phyloP scores from a whole-genome alignment of 1,140 invertebrate species.

The Neomicropteryx cornuta region DNA sequence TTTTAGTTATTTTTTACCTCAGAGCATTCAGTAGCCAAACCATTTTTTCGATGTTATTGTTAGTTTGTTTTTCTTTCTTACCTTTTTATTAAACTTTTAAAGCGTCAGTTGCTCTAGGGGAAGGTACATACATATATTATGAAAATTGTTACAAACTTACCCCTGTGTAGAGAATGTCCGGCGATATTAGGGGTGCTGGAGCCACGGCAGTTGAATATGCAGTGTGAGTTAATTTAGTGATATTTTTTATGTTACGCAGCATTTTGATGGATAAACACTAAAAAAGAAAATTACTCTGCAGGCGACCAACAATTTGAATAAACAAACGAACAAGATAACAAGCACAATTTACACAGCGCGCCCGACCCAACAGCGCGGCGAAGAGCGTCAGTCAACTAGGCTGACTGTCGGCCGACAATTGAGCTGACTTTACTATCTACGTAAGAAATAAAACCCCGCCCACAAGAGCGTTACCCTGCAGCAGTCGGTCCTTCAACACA shows the following conservation, averaged over 20 bases:
- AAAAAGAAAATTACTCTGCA: too few relatives aligned
- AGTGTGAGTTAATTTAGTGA: slow-evolving; percentile 26
- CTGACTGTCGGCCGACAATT: too few relatives aligned
- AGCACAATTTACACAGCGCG: neutral
- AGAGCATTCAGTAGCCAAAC: neutral
- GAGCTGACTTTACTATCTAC: too few relatives aligned
- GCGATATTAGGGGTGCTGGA: slow-evolving; percentile 43
- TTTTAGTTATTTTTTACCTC: neutral
- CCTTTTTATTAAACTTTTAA: slow-evolving; percentile 4
- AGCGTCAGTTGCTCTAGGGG: slow-evolving; percentile 1
- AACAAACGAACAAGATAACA: slow-evolving; percentile 1
- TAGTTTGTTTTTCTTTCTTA: neutral
- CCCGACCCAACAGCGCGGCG: too few relatives aligned
- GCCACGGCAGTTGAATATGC: slow-evolving; percentile 37
- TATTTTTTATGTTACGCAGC: slow-evolving; percentile 29
- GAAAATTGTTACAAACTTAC: slow-evolving; percentile 34
- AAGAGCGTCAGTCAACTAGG: too few relatives aligned
- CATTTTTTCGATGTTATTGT: slow-evolving; percentile 1
- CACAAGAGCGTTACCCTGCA: too few relatives aligned
- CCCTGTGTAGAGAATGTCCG: slow-evolving; percentile 52
- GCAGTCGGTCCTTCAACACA: too few relatives aligned
- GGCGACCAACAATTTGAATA: neutral
- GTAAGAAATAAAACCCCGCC: too few relatives aligned
- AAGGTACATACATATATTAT: neutral
- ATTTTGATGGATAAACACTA: slow-evolving; percentile 22